Percentiles rank a stretch among this genome's conserved stretches.
Evolutionary conservation across 2,113 vertebrate genomes (phyloP).

Genomic region (Carassius auratus): DNA sequence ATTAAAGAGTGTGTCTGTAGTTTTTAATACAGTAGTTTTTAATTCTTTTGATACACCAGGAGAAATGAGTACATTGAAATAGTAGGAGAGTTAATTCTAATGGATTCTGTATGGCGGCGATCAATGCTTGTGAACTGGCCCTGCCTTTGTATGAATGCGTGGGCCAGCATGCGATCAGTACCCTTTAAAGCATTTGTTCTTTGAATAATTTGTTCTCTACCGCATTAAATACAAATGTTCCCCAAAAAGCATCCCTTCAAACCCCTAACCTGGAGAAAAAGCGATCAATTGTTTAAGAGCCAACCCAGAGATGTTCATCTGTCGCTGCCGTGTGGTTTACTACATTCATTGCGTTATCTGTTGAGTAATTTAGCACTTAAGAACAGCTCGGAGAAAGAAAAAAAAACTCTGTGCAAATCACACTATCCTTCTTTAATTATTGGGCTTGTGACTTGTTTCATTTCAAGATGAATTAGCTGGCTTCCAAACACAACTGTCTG

Average conservation of each 20-base stretch:
- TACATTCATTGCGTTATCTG: slow-evolving; percentile 24
- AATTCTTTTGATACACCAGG: slow-evolving; percentile 2
- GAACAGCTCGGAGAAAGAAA: neutral
- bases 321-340: neutral
- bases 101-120: slow-evolving; percentile 60
- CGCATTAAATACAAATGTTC: neutral
- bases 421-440: slow-evolving; percentile 11
- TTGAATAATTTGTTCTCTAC: neutral
- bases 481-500: slow-evolving; percentile 27
- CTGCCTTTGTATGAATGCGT: neutral
- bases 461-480: slow-evolving; percentile 46
- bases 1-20: slow-evolving; percentile 2
- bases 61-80: slow-evolving; percentile 30
- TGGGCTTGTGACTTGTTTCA: slow-evolving; percentile 28
- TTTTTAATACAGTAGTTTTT: neutral
- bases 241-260: neutral
- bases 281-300: neutral
- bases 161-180: neutral
- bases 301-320: neutral
- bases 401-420: slow-evolving; percentile 22
- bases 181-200: neutral
- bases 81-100: slow-evolving; percentile 68
- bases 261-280: neutral
- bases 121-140: slow-evolving; percentile 61
- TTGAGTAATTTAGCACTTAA: slow-evolving; percentile 24